These are phyloP conservation scores for Vireo griseus DNA, from an alignment of 2,797 vertebrate species.

Conservation along the genomic window DNA sequence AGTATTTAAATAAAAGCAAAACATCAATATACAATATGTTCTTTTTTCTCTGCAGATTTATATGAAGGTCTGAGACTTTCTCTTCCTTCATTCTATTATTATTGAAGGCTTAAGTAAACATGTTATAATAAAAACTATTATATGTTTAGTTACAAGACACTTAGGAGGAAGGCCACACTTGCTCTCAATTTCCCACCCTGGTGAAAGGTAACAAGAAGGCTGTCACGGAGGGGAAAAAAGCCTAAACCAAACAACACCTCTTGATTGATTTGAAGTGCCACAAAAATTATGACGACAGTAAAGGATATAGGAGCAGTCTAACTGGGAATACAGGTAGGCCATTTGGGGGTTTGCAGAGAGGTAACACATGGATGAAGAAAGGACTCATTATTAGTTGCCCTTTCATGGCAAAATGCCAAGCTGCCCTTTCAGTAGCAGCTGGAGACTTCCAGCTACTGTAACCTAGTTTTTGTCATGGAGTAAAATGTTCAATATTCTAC, in stretches of 20 bases:
- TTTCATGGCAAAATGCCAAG: slow-evolving; percentile 38
- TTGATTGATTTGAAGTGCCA: not conserved
- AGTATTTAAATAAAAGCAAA: not conserved
- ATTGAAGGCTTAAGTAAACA: not conserved
- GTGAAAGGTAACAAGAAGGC: not conserved
- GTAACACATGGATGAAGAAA: not conserved
- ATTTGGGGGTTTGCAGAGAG: not conserved
- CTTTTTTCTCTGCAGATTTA: not conserved
- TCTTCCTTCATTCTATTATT: not conserved
- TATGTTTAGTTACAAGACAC: not conserved
- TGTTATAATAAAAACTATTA: not conserved
- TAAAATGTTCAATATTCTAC: slow-evolving; percentile 21
- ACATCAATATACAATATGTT: not conserved
- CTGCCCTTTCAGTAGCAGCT: slow-evolving; percentile 23
- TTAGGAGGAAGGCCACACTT: not conserved
- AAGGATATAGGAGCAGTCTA: not conserved
- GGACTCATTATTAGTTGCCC: not conserved
- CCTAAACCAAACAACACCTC: not conserved
- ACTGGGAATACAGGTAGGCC: not conserved
- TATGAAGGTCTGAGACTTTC: not conserved
- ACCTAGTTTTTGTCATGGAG: not conserved
- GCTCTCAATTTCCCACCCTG: not conserved
- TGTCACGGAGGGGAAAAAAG: not conserved
- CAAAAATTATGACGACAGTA: not conserved
- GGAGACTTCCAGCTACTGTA: not conserved